Evolutionary conservation across 2,113 vertebrate genomes (phyloP), one percentile per base, ranked within the genome.

Genomic region (Sorex araneus): DNA sequence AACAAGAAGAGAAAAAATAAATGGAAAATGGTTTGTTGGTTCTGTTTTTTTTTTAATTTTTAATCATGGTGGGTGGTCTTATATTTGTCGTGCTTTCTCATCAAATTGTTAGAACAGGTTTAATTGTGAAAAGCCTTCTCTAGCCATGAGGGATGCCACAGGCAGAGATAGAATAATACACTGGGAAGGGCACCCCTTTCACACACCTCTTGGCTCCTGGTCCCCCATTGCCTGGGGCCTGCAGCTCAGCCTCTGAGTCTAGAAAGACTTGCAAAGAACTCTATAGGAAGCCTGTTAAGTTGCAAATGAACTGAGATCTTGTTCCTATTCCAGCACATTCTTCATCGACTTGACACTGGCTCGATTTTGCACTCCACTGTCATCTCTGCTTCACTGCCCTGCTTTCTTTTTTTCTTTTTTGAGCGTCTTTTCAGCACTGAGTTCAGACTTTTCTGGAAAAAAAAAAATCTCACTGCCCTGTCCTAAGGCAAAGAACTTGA

Each of bases 241-340:
- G 5, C 40, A 50, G 47, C 21, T 60, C 57, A 19, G 18, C 57
- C 57, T 60, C 21, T 6, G 4, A 60, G 3, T 5, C 21, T 23
- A 21, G 57, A 19, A 60, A 19, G 21, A 21, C 57, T 23, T 60
- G 6, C 10, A 43, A 18, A 2, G 3, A 2, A 3, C 6, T n/a
- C 12, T 19, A 34, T 6, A 12, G 11, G 27, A 40, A 5, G 8
- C 11, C 1, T 12, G 13, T 2, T 8, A 40, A 11, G 4, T 3
- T 40, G 28, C 18, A 10, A 47, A 27, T 27, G 34, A 60, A 16
- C 9, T 30, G n/a, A 64, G 76, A 6, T 5, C 18, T 21, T 13
- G 21, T 11, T 32, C 36, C 57, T 60, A 23, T 60, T 60, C 57
- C 57, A 23, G 57, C 57, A 60, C 57, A 60, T 30, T 27, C 47